Conservation (phyloP, 2,113 vertebrate genomes). For the Oenanthe melanoleuca region DNA sequence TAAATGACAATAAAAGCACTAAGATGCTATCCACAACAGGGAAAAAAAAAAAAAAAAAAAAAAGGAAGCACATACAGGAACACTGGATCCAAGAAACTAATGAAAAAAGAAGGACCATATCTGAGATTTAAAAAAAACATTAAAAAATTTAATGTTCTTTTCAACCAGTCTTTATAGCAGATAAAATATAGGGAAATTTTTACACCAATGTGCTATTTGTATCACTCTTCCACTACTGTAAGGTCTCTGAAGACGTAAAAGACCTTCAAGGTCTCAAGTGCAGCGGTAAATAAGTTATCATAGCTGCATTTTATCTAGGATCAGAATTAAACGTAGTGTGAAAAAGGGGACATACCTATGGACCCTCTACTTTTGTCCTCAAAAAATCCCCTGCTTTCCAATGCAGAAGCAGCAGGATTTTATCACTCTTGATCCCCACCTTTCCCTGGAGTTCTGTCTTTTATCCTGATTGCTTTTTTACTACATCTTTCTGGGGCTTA, state of each 20-base stretch:
- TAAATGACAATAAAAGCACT: neutral
- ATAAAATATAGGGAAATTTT: neutral
- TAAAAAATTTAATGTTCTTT: neutral
- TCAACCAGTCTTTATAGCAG: neutral
- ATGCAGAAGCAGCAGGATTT: neutral
- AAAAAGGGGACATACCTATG: neutral
- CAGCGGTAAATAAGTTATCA: neutral
- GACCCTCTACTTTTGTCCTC: neutral
- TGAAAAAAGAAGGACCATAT: neutral
- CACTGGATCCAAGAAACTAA: neutral
- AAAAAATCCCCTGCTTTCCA: rapidly evolving
- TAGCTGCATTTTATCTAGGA: neutral
- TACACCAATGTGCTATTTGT: neutral
- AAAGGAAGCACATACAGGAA: neutral
- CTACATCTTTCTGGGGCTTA: neutral
- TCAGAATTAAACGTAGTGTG: neutral
- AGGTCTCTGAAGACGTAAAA: neutral
- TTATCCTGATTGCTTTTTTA: neutral
- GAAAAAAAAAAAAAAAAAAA: rapidly evolving
- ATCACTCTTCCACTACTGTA: neutral
- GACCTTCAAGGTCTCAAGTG: neutral
- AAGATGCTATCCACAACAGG: neutral
- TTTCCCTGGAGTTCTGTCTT: neutral
- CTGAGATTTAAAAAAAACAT: neutral
- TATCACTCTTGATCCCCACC: neutral